Percentiles rank a stretch among this genome's conserved stretches.
These are phyloP conservation scores for Genyomyrus donnyi DNA, from an alignment of 2,113 vertebrate species.

Conservation along the genomic window DNA sequence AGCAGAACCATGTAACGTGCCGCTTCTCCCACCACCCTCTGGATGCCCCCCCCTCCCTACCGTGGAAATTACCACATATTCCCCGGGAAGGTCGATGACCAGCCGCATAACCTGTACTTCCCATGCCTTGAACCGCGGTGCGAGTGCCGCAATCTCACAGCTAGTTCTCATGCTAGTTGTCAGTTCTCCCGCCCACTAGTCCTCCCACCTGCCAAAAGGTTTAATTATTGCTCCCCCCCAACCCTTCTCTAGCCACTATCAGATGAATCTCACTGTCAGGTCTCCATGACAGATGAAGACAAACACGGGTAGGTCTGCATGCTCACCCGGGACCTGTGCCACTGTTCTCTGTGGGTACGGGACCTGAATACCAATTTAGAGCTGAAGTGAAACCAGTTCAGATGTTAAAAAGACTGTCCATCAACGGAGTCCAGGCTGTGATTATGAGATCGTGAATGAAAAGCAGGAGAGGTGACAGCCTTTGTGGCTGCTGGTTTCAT, in stretches of 20 bases:
- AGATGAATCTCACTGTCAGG: background rate
- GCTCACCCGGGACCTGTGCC: too few relatives aligned
- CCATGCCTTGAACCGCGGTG: constrained; percentile 60
- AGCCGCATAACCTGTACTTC: constrained; percentile 47
- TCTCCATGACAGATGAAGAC: constrained; percentile 9
- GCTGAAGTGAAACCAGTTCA: background rate
- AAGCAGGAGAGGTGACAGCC: background rate
- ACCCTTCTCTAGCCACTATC: background rate
- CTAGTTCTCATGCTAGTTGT: constrained; percentile 70
- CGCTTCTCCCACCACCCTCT: background rate
- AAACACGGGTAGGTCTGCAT: background rate
- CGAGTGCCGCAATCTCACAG: constrained; percentile 61
- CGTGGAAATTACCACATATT: background rate
- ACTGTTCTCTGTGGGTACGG: background rate
- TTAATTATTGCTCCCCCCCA: background rate
- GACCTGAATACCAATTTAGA: background rate
- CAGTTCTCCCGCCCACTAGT: constrained; percentile 45
- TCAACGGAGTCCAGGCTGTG: background rate
- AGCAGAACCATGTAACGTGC: background rate
- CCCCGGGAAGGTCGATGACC: constrained; percentile 18
- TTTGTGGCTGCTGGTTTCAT: background rate
- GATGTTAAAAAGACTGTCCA: background rate
- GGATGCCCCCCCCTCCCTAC: background rate
- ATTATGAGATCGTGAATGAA: background rate
- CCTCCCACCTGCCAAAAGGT: constrained; percentile 43